phyloP scores from a whole-genome alignment of 2,113 vertebrate genomes.

The Tychaedon coryphoeus region DNA sequence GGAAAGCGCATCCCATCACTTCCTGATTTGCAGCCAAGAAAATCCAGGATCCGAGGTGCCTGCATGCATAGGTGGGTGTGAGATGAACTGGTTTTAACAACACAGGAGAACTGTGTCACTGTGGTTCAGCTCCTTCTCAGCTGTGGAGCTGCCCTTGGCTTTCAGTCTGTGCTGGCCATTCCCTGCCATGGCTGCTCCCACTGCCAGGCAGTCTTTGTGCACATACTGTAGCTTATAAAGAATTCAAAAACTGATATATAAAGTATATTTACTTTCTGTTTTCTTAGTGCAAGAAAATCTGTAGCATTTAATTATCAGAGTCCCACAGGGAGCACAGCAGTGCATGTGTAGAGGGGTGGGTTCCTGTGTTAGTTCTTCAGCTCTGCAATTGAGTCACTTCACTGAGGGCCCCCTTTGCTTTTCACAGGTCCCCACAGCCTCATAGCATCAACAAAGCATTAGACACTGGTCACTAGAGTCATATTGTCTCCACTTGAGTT shows the following conservation, averaged over 20 bases:
- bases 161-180: not conserved
- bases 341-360: not conserved
- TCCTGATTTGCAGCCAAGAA: conserved; percentile 4
- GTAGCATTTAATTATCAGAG: not conserved
- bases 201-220: not conserved
- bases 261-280: not conserved
- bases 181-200: not conserved
- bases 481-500: not conserved
- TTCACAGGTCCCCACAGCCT: not conserved
- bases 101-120: not conserved
- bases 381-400: not conserved
- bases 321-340: not conserved
- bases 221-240: not conserved
- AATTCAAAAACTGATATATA: not conserved
- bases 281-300: not conserved
- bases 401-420: not conserved
- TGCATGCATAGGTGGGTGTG: not conserved
- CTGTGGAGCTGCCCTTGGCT: not conserved
- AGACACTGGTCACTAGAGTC: not conserved
- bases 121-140: not conserved
- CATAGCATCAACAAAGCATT: not conserved
- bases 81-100: not conserved
- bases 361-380: not conserved
- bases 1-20: not conserved
- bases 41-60: not conserved